These are phyloP conservation scores for Crenichthys baileyi DNA, from an alignment of 2,797 vertebrate species.

Conservation along the genomic window DNA sequence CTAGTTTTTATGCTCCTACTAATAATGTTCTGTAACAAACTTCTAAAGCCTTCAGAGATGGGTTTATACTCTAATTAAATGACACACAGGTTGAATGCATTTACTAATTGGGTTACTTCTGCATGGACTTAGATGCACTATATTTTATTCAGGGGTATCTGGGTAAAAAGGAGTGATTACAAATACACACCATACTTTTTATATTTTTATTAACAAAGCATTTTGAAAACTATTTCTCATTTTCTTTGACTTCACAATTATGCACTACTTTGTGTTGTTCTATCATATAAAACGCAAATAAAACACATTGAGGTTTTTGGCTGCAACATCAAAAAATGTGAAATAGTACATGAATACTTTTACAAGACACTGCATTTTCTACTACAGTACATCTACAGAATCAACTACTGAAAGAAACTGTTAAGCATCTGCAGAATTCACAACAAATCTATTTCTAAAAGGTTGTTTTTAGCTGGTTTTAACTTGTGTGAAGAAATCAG, in stretches of 20 bases:
- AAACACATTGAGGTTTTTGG: too few species aligned
- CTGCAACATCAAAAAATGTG: neutral
- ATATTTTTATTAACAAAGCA: neutral
- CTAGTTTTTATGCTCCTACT: neutral
- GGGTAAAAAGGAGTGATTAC: too few species aligned
- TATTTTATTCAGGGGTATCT: neutral
- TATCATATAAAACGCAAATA: too few species aligned
- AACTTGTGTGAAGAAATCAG: neutral
- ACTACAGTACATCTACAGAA: neutral
- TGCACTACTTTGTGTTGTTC: neutral
- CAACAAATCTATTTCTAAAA: neutral
- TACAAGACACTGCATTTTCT: neutral
- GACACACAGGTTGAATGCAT: neutral
- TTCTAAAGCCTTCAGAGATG: neutral
- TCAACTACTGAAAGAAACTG: neutral
- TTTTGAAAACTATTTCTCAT: neutral
- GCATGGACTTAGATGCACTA: neutral
- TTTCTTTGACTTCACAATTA: neutral
- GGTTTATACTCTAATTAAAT: neutral
- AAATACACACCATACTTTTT: neutral
- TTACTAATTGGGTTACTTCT: neutral
- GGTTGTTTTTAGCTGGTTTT: neutral
- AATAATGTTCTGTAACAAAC: too few species aligned
- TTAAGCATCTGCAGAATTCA: neutral
- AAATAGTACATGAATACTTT: neutral